These are phyloP conservation scores for Mormoops blainvillei DNA, from an alignment of 2,113 vertebrate genomes.

Conservation along the genomic window DNA sequence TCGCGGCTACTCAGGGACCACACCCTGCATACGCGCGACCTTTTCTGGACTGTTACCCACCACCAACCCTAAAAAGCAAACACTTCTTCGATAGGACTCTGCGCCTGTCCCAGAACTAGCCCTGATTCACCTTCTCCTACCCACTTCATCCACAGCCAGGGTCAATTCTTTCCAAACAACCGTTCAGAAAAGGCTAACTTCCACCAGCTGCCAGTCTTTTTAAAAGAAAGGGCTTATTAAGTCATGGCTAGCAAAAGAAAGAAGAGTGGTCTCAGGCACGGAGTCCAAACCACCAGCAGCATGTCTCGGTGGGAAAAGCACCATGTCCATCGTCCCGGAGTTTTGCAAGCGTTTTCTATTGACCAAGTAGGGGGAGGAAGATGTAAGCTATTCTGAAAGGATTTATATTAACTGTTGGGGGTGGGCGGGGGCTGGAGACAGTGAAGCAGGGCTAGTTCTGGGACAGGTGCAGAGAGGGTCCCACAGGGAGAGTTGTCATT, in stretches of 20 bases:
- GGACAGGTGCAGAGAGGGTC: too few relatives aligned
- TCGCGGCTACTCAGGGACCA: neutral
- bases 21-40: neutral
- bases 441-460: too few relatives aligned
- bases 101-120: neutral
- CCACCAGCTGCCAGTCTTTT: neutral
- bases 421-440: neutral
- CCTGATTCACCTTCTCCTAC: too few relatives aligned
- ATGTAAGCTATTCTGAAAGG: neutral
- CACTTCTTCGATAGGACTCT: neutral
- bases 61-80: neutral
- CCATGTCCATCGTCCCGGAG: neutral
- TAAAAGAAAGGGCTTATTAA: neutral
- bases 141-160: too few relatives aligned
- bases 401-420: neutral
- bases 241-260: neutral
- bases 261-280: neutral
- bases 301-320: neutral
- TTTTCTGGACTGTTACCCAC: neutral
- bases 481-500: neutral
- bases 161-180: neutral
- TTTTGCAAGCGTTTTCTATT: neutral
- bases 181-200: neutral
- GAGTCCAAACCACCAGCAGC: neutral
- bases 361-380: neutral